phyloP scores from a whole-genome alignment of 2,888 invertebrate genomes.

The Tiliacea citrago region DNA sequence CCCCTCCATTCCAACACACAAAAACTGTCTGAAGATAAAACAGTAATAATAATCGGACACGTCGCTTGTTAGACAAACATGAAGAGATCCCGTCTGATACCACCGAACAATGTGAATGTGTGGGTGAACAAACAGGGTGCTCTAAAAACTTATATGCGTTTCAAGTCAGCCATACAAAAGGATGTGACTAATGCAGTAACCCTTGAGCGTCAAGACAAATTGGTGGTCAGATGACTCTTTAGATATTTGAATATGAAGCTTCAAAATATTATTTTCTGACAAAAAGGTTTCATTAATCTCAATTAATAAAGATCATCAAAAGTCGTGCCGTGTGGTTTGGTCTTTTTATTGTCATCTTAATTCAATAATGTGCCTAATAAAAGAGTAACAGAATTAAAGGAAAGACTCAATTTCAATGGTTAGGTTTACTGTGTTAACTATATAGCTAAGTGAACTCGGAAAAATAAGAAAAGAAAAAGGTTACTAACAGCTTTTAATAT shows the following conservation, averaged over 20 bases:
- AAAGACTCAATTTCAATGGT: not conserved
- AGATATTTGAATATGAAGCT: slow-evolving; percentile 63
- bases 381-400: not conserved
- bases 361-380: not conserved
- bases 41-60: slow-evolving; percentile 89
- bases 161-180: slow-evolving; percentile 69
- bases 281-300: slow-evolving; percentile 52
- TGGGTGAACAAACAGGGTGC: slow-evolving; percentile 83
- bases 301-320: slow-evolving; percentile 41
- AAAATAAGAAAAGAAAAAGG: slow-evolving; percentile 39
- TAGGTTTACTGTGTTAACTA: not conserved
- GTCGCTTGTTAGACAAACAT: slow-evolving; percentile 90
- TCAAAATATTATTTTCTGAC: slow-evolving; percentile 55
- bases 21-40: slow-evolving; percentile 79
- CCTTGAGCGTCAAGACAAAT: slow-evolving; percentile 79
- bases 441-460: slow-evolving; percentile 20
- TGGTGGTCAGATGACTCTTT: slow-evolving; percentile 75
- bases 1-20: slow-evolving; percentile 70
- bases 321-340: not conserved
- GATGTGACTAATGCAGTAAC: slow-evolving; percentile 78
- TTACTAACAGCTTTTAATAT: slow-evolving; percentile 43
- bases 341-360: slow-evolving; percentile 20
- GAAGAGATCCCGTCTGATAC: slow-evolving; percentile 86
- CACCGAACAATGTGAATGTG: slow-evolving; percentile 84
- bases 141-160: slow-evolving; percentile 68